These are phyloP conservation scores for Drosophila monieri DNA, from an alignment of 2,888 invertebrate species.

Conservation along the genomic window DNA sequence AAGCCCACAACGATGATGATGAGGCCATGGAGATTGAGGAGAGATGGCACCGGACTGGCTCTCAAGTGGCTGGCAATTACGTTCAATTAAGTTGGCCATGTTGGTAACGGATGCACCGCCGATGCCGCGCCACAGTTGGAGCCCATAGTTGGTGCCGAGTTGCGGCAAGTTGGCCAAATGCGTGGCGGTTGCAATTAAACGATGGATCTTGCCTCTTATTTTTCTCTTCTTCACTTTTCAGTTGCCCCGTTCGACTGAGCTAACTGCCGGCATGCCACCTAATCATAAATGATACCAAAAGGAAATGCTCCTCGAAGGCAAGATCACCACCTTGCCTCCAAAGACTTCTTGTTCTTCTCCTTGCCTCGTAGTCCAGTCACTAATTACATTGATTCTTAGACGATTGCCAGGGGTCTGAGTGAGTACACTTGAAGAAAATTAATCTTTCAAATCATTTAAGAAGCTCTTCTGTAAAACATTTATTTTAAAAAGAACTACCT, in stretches of 20 bases:
- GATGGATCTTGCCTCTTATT: constrained; percentile 39
- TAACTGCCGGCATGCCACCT: constrained; percentile 72
- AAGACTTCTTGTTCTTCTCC: not conserved
- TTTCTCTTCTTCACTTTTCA: not conserved
- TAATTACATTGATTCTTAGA: constrained; percentile 52
- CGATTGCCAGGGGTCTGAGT: constrained; percentile 35
- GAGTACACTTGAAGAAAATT: not conserved
- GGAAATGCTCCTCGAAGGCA: constrained; percentile 66
- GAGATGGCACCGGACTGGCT: constrained; percentile 31
- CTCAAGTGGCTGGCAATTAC: constrained; percentile 78
- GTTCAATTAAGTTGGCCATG: constrained; percentile 75
- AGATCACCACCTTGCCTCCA: constrained; percentile 34
- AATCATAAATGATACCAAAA: constrained; percentile 77
- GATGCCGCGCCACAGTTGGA: constrained; percentile 32
- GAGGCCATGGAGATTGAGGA: not conserved
- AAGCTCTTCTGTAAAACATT: not conserved
- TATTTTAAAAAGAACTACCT: not conserved
- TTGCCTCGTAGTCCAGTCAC: constrained; percentile 13
- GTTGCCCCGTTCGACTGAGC: constrained; percentile 33
- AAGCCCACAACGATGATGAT: not conserved
- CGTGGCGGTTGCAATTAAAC: constrained; percentile 69
- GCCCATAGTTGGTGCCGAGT: constrained; percentile 30
- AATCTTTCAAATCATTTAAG: not conserved
- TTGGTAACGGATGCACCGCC: constrained; percentile 72
- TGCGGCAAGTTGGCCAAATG: constrained; percentile 52